Percentiles rank a stretch among this genome's conserved stretches.
These are phyloP conservation scores for Papilio machaon DNA, from an alignment of 1,140 invertebrate genomes.

Conservation along the genomic window DNA sequence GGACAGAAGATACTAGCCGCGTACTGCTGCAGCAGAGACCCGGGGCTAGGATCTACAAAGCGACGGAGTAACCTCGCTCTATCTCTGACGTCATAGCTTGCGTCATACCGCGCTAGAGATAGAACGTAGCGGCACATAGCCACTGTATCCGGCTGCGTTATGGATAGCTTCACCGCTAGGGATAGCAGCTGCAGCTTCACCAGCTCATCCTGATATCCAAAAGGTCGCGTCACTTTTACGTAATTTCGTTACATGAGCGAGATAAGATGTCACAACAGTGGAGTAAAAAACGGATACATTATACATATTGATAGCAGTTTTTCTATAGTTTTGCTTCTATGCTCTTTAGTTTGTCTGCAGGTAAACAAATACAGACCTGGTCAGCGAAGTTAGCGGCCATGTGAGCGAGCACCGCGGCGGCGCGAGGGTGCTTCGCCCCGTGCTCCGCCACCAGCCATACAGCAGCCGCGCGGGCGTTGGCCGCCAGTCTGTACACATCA, in stretches of 20 bases:
- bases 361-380: constrained; percentile 51
- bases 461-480: constrained; percentile 65
- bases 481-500: constrained; percentile 52
- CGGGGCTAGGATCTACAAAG: constrained; percentile 87
- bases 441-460: constrained; percentile 75
- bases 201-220: constrained; percentile 89
- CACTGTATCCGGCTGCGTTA: constrained; percentile 94
- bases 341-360: neutral
- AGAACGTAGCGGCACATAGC: constrained; percentile 97
- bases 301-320: neutral
- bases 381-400: constrained; percentile 64
- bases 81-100: constrained; percentile 99
- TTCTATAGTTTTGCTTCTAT: neutral
- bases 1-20: constrained; percentile 94
- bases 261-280: neutral
- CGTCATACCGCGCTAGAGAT: constrained; percentile 98
- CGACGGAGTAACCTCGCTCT: constrained; percentile 92
- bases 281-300: neutral
- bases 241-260: neutral
- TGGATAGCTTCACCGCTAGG: constrained; percentile 95
- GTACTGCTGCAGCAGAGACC: constrained; percentile 85
- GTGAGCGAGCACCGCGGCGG: constrained; percentile 69
- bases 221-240: neutral
- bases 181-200: constrained; percentile 98
- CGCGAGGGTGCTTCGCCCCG: constrained; percentile 64